Evolutionary conservation across 2,797 vertebrate species (phyloP).

Genomic region (Smutsia temminckii): DNA sequence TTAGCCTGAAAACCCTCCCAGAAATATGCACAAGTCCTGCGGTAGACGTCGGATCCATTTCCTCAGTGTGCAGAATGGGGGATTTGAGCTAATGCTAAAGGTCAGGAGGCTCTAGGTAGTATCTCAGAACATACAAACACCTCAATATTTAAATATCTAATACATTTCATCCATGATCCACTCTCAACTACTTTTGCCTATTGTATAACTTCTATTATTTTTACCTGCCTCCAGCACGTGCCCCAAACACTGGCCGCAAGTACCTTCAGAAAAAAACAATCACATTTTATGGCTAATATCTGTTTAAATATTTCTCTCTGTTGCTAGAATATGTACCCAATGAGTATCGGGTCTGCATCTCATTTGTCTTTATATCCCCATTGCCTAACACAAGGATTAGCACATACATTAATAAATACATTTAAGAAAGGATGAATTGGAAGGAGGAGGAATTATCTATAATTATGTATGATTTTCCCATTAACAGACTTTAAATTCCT

Average conservation of each 20-base stretch:
- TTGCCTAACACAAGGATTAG: background rate
- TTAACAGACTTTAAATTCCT: background rate
- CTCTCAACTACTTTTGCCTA: background rate
- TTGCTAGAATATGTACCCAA: background rate
- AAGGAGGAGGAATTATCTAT: background rate
- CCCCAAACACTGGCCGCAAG: background rate
- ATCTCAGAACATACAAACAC: background rate
- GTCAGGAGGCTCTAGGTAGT: background rate
- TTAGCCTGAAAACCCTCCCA: background rate
- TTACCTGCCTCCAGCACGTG: background rate
- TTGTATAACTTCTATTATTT: background rate
- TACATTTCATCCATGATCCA: background rate
- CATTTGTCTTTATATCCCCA: background rate
- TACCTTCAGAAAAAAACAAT: background rate
- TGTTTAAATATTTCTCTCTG: background rate
- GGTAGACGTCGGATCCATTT: background rate
- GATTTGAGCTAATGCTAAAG: background rate
- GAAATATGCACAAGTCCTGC: background rate
- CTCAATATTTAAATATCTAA: background rate
- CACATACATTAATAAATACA: background rate
- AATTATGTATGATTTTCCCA: background rate
- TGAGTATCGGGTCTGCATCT: background rate
- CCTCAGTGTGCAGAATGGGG: background rate
- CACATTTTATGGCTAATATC: background rate
- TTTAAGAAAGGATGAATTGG: background rate